These are phyloP conservation scores for Lordiphosa stackelbergi DNA, from an alignment of 1,140 invertebrate species.

Conservation along the genomic window DNA sequence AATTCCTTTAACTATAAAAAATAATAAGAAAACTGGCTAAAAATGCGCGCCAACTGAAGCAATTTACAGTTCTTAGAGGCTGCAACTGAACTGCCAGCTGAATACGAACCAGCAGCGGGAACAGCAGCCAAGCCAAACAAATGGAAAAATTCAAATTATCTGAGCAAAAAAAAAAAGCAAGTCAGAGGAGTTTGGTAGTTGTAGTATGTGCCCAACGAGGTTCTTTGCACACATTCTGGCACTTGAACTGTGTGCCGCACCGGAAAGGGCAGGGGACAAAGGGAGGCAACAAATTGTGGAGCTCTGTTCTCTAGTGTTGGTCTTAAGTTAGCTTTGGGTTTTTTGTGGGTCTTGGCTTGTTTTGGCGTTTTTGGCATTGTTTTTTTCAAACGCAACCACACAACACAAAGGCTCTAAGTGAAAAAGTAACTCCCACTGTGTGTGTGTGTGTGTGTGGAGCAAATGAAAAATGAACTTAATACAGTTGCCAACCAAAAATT, in stretches of 20 bases:
- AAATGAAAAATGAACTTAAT: slow-evolving; percentile 75
- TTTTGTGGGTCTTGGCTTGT: slow-evolving; percentile 11
- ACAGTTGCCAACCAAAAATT: slow-evolving; percentile 57
- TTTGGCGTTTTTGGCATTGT: slow-evolving; percentile 61
- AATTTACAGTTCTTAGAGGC: slow-evolving; percentile 69
- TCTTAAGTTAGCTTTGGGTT: slow-evolving; percentile 71
- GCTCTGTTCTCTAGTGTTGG: slow-evolving; percentile 69
- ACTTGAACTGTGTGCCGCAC: slow-evolving; percentile 59
- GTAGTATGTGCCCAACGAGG: slow-evolving; percentile 61
- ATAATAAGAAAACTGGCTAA: slow-evolving; percentile 19
- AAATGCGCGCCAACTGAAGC: slow-evolving; percentile 68
- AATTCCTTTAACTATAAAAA: too few relatives aligned
- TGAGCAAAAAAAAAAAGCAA: slow-evolving; percentile 44
- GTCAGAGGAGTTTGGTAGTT: slow-evolving; percentile 10
- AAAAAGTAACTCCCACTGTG: slow-evolving; percentile 55
- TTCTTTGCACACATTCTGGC: slow-evolving; percentile 74
- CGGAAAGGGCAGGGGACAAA: not conserved
- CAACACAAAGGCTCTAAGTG: slow-evolving; percentile 51
- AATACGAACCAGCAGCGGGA: slow-evolving; percentile 1
- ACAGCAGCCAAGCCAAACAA: slow-evolving; percentile 58
- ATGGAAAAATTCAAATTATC: slow-evolving; percentile 73
- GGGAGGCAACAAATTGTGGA: slow-evolving; percentile 52
- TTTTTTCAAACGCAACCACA: slow-evolving; percentile 61
- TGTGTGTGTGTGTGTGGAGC: slow-evolving; percentile 9
- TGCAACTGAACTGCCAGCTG: slow-evolving; percentile 56